Percentiles rank a stretch among this genome's conserved stretches.
Conservation (phyloP, 2,888 invertebrate genomes). For the Tinea trinotella region DNA sequence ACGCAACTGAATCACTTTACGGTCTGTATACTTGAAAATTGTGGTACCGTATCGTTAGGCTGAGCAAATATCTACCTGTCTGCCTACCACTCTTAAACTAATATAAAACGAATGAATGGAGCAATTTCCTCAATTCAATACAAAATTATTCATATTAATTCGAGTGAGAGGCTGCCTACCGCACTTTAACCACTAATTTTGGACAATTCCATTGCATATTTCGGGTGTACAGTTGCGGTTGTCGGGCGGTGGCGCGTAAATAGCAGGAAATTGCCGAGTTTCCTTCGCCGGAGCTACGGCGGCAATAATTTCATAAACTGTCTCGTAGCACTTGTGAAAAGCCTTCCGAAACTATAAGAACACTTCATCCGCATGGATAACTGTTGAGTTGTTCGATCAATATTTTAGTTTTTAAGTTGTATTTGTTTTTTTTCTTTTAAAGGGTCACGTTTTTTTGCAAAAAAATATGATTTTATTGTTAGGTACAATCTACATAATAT, state of each 20-base stretch:
- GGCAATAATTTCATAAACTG: conserved; percentile 20
- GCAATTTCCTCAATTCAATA: too few relatives aligned
- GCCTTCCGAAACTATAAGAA: not conserved
- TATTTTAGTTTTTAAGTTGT: too few relatives aligned
- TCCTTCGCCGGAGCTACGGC: conserved; percentile 21
- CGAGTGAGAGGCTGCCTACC: not conserved
- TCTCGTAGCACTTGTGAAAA: conserved; percentile 13
- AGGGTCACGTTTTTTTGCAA: too few relatives aligned
- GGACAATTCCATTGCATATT: conserved; percentile 21
- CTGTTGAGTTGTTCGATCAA: not conserved
- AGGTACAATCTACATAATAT: too few relatives aligned
- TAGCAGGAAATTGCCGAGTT: conserved; percentile 27
- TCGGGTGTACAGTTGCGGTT: conserved; percentile 5
- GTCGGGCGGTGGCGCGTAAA: conserved; percentile 15
- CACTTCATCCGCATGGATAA: not conserved
- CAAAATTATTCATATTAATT: conserved; percentile 3
- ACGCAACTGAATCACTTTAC: too few relatives aligned
- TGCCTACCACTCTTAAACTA: too few relatives aligned
- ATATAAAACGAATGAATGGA: too few relatives aligned
- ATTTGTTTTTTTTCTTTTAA: too few relatives aligned
- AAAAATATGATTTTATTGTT: too few relatives aligned
- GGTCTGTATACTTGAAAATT: too few relatives aligned
- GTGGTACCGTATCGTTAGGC: too few relatives aligned
- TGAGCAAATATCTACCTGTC: too few relatives aligned
- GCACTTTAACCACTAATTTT: conserved; percentile 15